phyloP scores from a whole-genome alignment of 92 coral and sea anemone genomes.

The Zoanthus gigantus region DNA sequence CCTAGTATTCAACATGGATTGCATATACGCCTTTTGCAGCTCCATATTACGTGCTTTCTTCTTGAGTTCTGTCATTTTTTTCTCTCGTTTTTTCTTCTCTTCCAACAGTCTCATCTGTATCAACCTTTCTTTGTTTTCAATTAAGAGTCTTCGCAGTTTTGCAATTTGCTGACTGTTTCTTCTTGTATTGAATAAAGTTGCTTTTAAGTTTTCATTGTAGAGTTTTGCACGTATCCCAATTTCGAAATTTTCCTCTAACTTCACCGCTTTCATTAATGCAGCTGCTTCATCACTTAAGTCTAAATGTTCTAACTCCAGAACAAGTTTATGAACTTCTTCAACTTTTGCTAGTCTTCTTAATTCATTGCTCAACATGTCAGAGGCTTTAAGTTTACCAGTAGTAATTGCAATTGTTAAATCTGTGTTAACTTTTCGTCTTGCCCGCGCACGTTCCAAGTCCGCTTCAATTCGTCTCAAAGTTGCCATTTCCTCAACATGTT shows the following conservation, averaged over 20 bases:
- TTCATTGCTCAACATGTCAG: constrained; percentile 64
- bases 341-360: constrained; percentile 70
- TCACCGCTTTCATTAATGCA: constrained; percentile 50
- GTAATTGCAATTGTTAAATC: constrained; percentile 33
- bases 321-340: constrained; percentile 77
- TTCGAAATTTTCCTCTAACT: constrained; percentile 69
- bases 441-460: constrained; percentile 81
- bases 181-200: constrained; percentile 58
- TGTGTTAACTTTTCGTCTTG: constrained; percentile 60
- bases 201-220: constrained; percentile 67
- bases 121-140: constrained; percentile 67
- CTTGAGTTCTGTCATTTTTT: constrained; percentile 74
- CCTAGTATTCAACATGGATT: constrained; percentile 52
- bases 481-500: constrained; percentile 70
- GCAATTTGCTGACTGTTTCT: constrained; percentile 66
- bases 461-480: constrained; percentile 74
- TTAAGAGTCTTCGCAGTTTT: constrained; percentile 61
- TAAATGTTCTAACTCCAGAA: constrained; percentile 65
- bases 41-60: constrained; percentile 78
- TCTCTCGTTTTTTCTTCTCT: constrained; percentile 63
- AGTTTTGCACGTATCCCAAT: constrained; percentile 59
- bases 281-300: constrained; percentile 68
- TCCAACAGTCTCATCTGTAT: constrained; percentile 67
- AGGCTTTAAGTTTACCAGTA: constrained; percentile 54
- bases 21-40: constrained; percentile 44